A percentile compares a stretch with the other conserved stretches of the same genome.
phyloP scores from a whole-genome alignment of 2,113 vertebrate genomes.

The Columbina picui region DNA sequence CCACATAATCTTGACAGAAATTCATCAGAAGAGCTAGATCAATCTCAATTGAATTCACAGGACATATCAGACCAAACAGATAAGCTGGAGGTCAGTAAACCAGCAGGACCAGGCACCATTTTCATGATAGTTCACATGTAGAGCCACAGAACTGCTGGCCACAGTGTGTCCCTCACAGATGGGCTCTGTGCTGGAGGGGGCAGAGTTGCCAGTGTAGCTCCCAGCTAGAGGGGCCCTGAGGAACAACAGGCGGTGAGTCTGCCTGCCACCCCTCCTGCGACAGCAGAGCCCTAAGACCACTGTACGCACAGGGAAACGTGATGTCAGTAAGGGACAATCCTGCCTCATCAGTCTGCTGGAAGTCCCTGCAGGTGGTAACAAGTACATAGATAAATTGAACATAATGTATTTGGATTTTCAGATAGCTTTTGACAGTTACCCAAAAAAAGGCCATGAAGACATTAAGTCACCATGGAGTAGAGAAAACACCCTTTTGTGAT shows the following conservation, averaged over 20 bases:
- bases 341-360: neutral
- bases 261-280: neutral
- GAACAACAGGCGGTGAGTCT: neutral
- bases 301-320: accelerated
- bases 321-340: neutral
- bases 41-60: neutral
- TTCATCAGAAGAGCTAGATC: neutral
- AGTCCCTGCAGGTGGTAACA: neutral
- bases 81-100: neutral
- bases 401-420: neutral
- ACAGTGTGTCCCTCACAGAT: neutral
- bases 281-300: neutral
- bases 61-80: neutral
- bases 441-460: neutral
- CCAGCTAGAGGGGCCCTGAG: neutral
- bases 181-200: neutral
- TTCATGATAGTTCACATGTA: neutral
- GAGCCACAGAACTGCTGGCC: neutral
- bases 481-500: neutral
- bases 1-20: neutral
- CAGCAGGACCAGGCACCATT: neutral
- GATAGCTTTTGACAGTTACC: neutral
- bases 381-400: neutral
- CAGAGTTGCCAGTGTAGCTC: neutral
- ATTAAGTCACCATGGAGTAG: neutral